These are phyloP conservation scores for Mus spretus DNA, from an alignment of 2,797 vertebrate species.

Conservation along the genomic window DNA sequence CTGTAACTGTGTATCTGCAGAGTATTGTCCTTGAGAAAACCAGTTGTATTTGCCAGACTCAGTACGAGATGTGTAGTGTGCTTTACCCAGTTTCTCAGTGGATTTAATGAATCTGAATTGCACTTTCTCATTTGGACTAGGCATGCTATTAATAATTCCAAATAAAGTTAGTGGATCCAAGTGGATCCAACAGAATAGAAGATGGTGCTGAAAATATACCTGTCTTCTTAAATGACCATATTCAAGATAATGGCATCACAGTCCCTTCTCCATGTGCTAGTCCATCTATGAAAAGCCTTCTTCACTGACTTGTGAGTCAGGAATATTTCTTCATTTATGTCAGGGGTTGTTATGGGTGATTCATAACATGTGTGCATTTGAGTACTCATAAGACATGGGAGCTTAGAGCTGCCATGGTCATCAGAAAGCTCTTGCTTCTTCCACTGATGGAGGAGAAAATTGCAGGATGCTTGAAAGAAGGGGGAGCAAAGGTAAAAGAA, in stretches of 20 bases:
- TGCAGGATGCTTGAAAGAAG: background rate
- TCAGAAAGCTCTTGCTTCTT: background rate
- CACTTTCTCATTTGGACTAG: slow-evolving; percentile 12
- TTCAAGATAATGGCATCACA: slow-evolving; percentile 57
- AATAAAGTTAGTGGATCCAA: slow-evolving; percentile 58
- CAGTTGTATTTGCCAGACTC: background rate
- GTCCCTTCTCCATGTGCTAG: background rate
- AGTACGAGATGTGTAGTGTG: background rate
- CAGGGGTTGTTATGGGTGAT: slow-evolving; percentile 3
- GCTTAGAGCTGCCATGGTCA: background rate
- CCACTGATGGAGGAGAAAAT: background rate
- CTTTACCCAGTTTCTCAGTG: slow-evolving; percentile 4
- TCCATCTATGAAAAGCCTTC: slow-evolving; percentile 44
- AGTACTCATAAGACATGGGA: background rate
- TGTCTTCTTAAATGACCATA: slow-evolving; percentile 62
- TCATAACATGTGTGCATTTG: background rate
- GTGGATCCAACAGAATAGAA: slow-evolving; percentile 34
- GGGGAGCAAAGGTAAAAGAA: background rate
- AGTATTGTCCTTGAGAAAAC: background rate
- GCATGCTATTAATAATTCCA: slow-evolving; percentile 62
- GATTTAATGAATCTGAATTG: background rate
- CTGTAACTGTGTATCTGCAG: background rate
- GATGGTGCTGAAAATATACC: slow-evolving; percentile 66
- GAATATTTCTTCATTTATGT: background rate
- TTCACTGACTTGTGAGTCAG: background rate